Evolutionary conservation across 2,797 vertebrate species (phyloP).

Genomic region (Sarcoramphus papa): DNA sequence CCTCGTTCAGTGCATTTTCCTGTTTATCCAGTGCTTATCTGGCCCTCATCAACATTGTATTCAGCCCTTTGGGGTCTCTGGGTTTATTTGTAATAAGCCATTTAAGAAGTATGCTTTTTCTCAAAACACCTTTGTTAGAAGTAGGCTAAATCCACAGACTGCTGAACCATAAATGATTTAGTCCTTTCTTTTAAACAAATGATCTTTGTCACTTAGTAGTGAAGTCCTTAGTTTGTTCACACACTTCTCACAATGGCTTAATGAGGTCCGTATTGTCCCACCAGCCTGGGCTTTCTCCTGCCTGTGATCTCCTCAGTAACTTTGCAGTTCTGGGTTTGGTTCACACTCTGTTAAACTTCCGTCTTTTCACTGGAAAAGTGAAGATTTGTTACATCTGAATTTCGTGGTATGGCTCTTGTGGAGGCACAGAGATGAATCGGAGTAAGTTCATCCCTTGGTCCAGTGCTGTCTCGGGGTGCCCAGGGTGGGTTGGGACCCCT

Average conservation of each 20-base stretch:
- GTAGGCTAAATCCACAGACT: slow-evolving; percentile 26
- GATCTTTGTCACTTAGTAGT: slow-evolving; percentile 40
- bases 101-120: slow-evolving; percentile 14
- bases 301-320: background rate
- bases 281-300: background rate
- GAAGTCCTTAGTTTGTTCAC: background rate
- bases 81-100: slow-evolving; percentile 24
- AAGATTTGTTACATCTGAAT: background rate
- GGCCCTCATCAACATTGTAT: background rate
- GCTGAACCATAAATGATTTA: slow-evolving; percentile 23
- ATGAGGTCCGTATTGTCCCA: background rate
- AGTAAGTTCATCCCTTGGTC: background rate
- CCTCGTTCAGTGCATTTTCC: background rate
- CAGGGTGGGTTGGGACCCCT: background rate
- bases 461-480: background rate
- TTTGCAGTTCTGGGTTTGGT: accelerated
- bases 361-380: background rate
- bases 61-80: background rate
- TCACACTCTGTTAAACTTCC: background rate
- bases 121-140: slow-evolving; percentile 53
- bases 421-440: background rate
- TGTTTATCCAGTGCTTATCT: background rate
- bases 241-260: background rate
- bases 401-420: background rate
- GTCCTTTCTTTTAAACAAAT: slow-evolving; percentile 42